Conservation (phyloP, 2,888 invertebrate species). For the Serrognathus titanus region DNA sequence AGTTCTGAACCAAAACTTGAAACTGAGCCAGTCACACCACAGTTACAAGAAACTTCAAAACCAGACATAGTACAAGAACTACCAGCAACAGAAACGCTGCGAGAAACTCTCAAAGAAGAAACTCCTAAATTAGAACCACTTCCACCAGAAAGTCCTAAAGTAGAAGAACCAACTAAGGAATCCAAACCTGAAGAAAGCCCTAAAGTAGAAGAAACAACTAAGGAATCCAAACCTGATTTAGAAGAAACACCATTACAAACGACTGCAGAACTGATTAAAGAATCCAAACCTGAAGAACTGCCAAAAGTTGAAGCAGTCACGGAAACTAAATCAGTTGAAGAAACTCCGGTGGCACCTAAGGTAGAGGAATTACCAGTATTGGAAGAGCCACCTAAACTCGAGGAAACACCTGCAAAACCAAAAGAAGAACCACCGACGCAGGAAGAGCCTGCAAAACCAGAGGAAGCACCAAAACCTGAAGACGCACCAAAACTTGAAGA, state of each 20-base stretch:
- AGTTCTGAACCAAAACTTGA: background rate
- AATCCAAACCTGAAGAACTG: constrained; percentile 20
- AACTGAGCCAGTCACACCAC: background rate
- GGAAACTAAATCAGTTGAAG: constrained; percentile 16
- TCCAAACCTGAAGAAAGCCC: constrained; percentile 19
- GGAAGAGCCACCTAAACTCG: background rate
- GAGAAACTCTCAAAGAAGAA: constrained; percentile 7
- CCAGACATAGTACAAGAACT: constrained; percentile 2
- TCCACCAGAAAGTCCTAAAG: constrained; percentile 14
- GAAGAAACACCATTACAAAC: constrained; percentile 21
- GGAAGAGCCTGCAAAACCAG: constrained; percentile 4
- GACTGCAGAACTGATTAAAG: too few species aligned
- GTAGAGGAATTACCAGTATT: constrained; percentile 21
- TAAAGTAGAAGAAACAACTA: constrained; percentile 17
- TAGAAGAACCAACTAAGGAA: constrained; percentile 4
- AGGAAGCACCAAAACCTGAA: background rate
- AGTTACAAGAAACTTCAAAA: background rate
- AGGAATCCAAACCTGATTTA: constrained; percentile 18
- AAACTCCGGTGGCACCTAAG: constrained; percentile 29
- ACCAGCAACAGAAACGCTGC: background rate
- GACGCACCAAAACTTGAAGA: constrained; percentile 20
- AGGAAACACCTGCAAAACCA: background rate
- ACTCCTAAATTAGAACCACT: constrained; percentile 8
- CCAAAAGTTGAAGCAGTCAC: constrained; percentile 14
- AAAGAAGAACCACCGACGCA: constrained; percentile 23